Percentiles rank a stretch among this genome's conserved stretches.
These are phyloP conservation scores for Phaethon lepturus DNA, from an alignment of 2,113 vertebrate genomes.

Conservation along the genomic window DNA sequence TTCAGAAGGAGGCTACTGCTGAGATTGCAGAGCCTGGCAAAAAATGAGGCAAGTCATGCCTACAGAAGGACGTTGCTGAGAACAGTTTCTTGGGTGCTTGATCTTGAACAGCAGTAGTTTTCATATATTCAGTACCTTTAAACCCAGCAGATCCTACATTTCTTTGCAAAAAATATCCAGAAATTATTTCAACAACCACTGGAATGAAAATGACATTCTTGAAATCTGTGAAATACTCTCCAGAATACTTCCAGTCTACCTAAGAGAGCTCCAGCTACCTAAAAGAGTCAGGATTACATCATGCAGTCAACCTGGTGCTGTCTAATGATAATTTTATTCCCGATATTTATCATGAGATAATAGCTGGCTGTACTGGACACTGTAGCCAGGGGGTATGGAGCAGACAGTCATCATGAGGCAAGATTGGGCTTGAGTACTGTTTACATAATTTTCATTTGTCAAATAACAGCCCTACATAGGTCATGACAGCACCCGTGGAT, in stretches of 20 bases:
- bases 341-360: slow-evolving; percentile 27
- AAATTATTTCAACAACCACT: not conserved
- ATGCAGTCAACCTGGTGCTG: not conserved
- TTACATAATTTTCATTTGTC: slow-evolving; percentile 66
- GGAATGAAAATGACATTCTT: not conserved
- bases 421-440: slow-evolving; percentile 48
- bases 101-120: not conserved
- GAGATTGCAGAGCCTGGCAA: not conserved
- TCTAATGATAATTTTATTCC: slow-evolving; percentile 38
- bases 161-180: not conserved
- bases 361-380: slow-evolving; percentile 34
- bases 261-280: not conserved
- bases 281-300: slow-evolving; percentile 2
- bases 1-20: not conserved
- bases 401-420: slow-evolving; percentile 31
- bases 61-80: not conserved
- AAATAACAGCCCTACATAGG: slow-evolving; percentile 50
- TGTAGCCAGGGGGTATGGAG: slow-evolving; percentile 12
- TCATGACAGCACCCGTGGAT: slow-evolving; percentile 15
- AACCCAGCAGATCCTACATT: not conserved
- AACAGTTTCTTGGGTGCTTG: not conserved
- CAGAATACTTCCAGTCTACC: not conserved
- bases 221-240: not conserved
- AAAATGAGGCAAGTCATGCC: not conserved
- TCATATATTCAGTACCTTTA: not conserved